phyloP scores from a whole-genome alignment of 1,140 invertebrate species.

The Limonius californicus region DNA sequence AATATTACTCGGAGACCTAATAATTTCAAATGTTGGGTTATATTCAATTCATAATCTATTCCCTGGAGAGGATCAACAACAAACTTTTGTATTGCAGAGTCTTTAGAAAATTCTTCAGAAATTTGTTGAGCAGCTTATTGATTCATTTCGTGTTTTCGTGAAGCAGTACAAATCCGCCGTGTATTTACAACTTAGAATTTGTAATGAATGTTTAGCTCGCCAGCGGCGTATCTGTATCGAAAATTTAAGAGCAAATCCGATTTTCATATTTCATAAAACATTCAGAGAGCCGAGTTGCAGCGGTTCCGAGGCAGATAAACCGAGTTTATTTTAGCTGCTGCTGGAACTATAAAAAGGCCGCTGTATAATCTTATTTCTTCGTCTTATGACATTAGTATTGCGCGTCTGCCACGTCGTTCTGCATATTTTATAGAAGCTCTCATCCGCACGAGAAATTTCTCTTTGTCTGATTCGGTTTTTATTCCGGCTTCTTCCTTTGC shows the following conservation, averaged over 20 bases:
- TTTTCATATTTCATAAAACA: conserved; percentile 12
- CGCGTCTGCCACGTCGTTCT: conserved; percentile 27
- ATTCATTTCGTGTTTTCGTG: too few relatives aligned
- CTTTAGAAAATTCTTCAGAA: too few relatives aligned
- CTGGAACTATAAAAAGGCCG: conserved; percentile 22
- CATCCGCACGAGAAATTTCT: conserved; percentile 24
- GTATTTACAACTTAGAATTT: background rate
- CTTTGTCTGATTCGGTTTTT: conserved; percentile 24
- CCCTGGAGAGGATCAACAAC: too few relatives aligned
- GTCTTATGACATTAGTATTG: conserved; percentile 29
- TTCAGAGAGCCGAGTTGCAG: background rate
- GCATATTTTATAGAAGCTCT: conserved; percentile 28
- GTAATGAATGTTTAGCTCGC: background rate
- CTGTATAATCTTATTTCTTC: conserved; percentile 23
- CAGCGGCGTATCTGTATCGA: background rate
- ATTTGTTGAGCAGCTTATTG: too few relatives aligned
- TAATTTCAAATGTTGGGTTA: too few relatives aligned
- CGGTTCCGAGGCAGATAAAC: conserved; percentile 10
- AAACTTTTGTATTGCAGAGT: too few relatives aligned
- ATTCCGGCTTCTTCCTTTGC: conserved; percentile 5
- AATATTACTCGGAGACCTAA: too few relatives aligned
- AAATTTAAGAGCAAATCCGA: conserved; percentile 1
- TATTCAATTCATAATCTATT: too few relatives aligned
- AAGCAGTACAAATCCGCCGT: too few relatives aligned
- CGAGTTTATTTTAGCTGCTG: conserved; percentile 24